A percentile compares a stretch with the other conserved stretches of the same genome.
Conservation (phyloP, 2,113 vertebrate genomes). For the Nannospalax galili region DNA sequence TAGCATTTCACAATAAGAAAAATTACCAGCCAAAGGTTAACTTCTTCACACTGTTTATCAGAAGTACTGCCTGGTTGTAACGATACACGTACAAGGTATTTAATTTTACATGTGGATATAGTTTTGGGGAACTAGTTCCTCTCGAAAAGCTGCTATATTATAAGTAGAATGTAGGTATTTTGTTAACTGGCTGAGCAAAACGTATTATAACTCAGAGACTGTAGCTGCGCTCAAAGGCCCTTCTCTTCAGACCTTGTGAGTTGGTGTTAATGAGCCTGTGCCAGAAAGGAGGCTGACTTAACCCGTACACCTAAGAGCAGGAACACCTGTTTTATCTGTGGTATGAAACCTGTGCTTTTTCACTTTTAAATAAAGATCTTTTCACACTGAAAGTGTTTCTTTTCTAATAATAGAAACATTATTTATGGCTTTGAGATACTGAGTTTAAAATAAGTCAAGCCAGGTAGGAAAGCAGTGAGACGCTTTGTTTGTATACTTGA, state of each 20-base stretch:
- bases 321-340: slow-evolving; percentile 13
- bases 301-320: slow-evolving; percentile 30
- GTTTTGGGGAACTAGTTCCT: slow-evolving; percentile 33
- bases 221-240: neutral
- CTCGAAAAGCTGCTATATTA: slow-evolving; percentile 51
- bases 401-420: slow-evolving; percentile 25
- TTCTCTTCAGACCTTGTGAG: neutral
- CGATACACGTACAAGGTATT: neutral
- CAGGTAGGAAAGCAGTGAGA: neutral
- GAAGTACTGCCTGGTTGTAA: slow-evolving; percentile 42
- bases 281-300: neutral
- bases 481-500: neutral
- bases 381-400: slow-evolving; percentile 68
- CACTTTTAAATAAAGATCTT: slow-evolving; percentile 83
- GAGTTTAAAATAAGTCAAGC: neutral
- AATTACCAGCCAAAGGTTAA: slow-evolving; percentile 12
- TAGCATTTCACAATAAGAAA: slow-evolving; percentile 9
- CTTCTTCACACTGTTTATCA: slow-evolving; percentile 14
- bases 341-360: slow-evolving; percentile 63
- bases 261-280: neutral
- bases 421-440: neutral
- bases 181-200: neutral
- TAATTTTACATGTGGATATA: slow-evolving; percentile 38
- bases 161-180: slow-evolving; percentile 28
- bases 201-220: neutral